phyloP scores from a whole-genome alignment of 2,888 invertebrate genomes.

The Synanthedon tipuliformis region DNA sequence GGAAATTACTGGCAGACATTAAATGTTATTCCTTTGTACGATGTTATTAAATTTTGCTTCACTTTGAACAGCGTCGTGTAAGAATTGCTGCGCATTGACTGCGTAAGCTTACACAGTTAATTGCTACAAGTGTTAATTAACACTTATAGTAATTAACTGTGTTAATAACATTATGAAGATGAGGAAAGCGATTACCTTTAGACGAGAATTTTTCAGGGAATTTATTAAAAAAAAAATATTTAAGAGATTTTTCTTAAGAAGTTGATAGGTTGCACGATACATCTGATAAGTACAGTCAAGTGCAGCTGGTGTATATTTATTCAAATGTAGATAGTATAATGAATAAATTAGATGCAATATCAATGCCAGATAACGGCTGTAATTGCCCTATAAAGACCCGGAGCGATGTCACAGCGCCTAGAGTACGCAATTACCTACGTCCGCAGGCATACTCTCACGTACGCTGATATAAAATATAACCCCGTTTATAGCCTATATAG shows the following conservation, averaged over 20 bases:
- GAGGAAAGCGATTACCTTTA: too few relatives aligned
- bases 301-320: conserved; percentile 49
- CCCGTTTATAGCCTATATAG: conserved; percentile 42
- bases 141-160: neutral
- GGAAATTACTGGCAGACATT: too few relatives aligned
- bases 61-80: too few relatives aligned
- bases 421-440: conserved; percentile 59
- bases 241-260: neutral
- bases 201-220: too few relatives aligned
- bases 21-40: too few relatives aligned
- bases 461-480: conserved; percentile 45
- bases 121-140: neutral
- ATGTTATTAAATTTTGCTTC: too few relatives aligned
- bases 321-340: conserved; percentile 41
- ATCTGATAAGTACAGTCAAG: conserved; percentile 18
- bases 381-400: conserved; percentile 66
- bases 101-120: too few relatives aligned
- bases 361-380: conserved; percentile 66
- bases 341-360: conserved; percentile 66
- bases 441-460: conserved; percentile 52
- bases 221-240: too few relatives aligned
- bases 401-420: conserved; percentile 60
- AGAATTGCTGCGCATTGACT: too few relatives aligned
- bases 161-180: too few relatives aligned
- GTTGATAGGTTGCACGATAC: neutral